Evolutionary conservation across 92 coral and sea anemone genomes (phyloP).

Genomic region (Porites lobata): DNA sequence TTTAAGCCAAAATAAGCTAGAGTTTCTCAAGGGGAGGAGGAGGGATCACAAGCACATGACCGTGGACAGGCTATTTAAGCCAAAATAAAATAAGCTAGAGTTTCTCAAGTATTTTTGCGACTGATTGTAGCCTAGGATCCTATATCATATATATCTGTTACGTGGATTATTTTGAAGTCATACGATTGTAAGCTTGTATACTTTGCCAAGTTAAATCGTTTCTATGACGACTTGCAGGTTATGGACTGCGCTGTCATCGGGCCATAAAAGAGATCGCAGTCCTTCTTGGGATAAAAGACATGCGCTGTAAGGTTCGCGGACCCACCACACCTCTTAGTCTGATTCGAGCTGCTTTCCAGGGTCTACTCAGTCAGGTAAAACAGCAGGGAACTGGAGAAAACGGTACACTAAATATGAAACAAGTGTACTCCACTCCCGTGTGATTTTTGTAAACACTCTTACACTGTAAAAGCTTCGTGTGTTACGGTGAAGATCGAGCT

Average conservation of each 20-base stretch:
- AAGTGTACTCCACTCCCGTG: background rate
- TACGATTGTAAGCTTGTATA: background rate
- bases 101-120: too few species aligned
- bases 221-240: conserved; percentile 60
- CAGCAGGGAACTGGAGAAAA: background rate
- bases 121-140: too few species aligned
- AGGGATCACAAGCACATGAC: too few species aligned
- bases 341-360: conserved; percentile 95
- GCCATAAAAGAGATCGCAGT: conserved; percentile 93
- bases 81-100: too few species aligned
- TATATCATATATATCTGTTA: too few species aligned
- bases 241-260: conserved; percentile 97
- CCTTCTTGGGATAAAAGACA: conserved; percentile 93
- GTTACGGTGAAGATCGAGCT: too few species aligned
- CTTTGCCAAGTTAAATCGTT: background rate
- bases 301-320: conserved; percentile 97
- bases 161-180: too few species aligned
- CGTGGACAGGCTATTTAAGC: too few species aligned
- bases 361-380: conserved; percentile 94
- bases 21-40: too few species aligned
- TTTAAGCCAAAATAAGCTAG: too few species aligned
- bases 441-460: too few species aligned
- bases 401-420: background rate
- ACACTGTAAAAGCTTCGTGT: too few species aligned
- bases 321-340: conserved; percentile 95